Evolutionary conservation across 2,888 invertebrate species (phyloP), one percentile per base, ranked within the genome.

Genomic region (Poecilus cupreus): DNA sequence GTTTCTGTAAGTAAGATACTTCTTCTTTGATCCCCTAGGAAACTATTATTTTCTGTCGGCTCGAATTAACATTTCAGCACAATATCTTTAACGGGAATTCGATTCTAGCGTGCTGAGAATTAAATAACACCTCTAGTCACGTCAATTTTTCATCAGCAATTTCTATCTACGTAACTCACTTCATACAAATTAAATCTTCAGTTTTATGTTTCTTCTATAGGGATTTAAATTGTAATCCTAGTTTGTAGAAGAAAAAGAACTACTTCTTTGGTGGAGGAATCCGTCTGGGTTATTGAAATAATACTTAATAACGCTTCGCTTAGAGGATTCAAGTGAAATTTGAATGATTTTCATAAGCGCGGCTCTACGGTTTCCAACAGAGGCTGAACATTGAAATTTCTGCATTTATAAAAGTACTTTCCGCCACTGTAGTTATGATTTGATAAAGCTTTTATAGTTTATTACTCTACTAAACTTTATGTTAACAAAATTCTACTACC

Each of bases 161-260:
- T 32, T 32, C 1, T 60, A 60, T 60, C 60, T 60, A 24, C 24
- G n/a, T 57, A 57, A 13, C n/a, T 60, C 26, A 26, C 60, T 60
- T 60, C 24, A 60, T 10, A 60, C n/a, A 60, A 60, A 60, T 60
- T 60, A 26, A 24, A 60, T 60, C 60, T 26, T 60, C 26, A 60
- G 3, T 16, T 37, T 64, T 24, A 24, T 26, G 26, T 51, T 54
- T 20, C 20, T 22, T 18, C 18, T 51, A 10, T 20, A 13, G 1
- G n/a, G 43, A 5, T 43, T 43, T n/a, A 43, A n/a, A 49, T 8
- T 11, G 32, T 60, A 16, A 37, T 68, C 37, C 8, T 32, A 37
- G n/a, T n/a, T n/a, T 54, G 8, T 46, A 8, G 8, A 3, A 8
- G 3, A 54, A 54, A 68, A 32, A 32, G 37, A 68, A 16, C 10